A percentile compares a stretch with the other conserved stretches of the same genome.
phyloP scores from a whole-genome alignment of 2,888 invertebrate genomes.

The Antheraea assamensis region DNA sequence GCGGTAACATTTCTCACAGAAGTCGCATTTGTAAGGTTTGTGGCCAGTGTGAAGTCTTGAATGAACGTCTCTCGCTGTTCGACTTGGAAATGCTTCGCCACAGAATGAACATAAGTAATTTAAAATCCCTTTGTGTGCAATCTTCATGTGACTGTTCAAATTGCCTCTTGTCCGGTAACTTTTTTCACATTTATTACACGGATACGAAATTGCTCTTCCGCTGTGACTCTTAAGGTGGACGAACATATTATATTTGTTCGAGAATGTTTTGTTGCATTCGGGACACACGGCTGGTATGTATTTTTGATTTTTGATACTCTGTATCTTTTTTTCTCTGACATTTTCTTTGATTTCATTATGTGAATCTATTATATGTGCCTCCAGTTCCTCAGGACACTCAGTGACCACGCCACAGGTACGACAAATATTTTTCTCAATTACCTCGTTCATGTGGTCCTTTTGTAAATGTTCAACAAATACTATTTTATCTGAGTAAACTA shows the following conservation, averaged over 20 bases:
- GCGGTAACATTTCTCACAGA: constrained; percentile 64
- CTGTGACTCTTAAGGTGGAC: constrained; percentile 71
- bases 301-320: constrained; percentile 50
- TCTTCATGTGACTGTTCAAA: constrained; percentile 65
- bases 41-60: constrained; percentile 67
- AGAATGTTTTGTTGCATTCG: constrained; percentile 73
- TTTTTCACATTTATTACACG: constrained; percentile 72
- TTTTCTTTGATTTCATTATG: constrained; percentile 32
- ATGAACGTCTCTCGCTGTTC: constrained; percentile 67
- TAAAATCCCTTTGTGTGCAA: constrained; percentile 68
- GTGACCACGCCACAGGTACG: constrained; percentile 49
- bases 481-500: constrained; percentile 40
- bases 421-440: constrained; percentile 33
- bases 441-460: constrained; percentile 39
- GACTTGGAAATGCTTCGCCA: constrained; percentile 73
- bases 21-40: constrained; percentile 68
- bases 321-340: constrained; percentile 29
- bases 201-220: constrained; percentile 32
- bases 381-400: constrained; percentile 31
- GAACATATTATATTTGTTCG: constrained; percentile 74
- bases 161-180: constrained; percentile 70
- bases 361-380: constrained; percentile 37
- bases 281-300: constrained; percentile 70
- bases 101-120: constrained; percentile 69
- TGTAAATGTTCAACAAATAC: constrained; percentile 55